Evolutionary conservation across 2,888 invertebrate species (phyloP), one percentile per base, ranked within the genome.

Genomic region (Microctonus brassicae): DNA sequence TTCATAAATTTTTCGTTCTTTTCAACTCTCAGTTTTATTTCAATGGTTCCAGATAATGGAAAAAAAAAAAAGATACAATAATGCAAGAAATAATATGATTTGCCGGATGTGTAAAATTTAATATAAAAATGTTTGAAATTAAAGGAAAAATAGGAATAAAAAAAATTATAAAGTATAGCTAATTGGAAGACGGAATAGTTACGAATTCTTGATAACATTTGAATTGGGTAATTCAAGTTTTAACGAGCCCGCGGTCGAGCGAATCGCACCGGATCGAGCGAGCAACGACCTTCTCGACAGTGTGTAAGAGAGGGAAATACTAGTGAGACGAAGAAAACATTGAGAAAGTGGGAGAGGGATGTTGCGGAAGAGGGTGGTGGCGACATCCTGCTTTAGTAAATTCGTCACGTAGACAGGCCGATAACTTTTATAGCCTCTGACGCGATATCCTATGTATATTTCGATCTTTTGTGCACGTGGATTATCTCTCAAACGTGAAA

Each of bases 381-480:
- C 53, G 64, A 70, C 66, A 67, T 71, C 52, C 53, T 64, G 72
- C 72, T 75, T 76, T 76, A 57, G 75, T 76, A 76, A 77, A 77
- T 77, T 73, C 75, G 70, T 77, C 75, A 77, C 75, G 77, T 76
- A 73, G 72, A 72, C 73, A 74, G 70, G 74, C 73, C 76, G 75
- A 75, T 77, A 77, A 76, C 76, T 75, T 75, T 75, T 77, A 77
- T 77, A 72, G 74, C 75, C 68, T 72, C 72, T 65, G 55, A 66
- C 63, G 63, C 66, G 65, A 73, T 70, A 75, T 77, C 75, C 73
- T 63, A 65, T 53, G 53, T 66, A 73, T 77, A 72, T 73, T 73
- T 55, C 74, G 70, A 75, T 75, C 77, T 74, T 73, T 75, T 75
- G 74, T 75, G 73, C 75, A 70, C 71, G 69, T 55, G 70, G 73